A percentile compares a stretch with the other conserved stretches of the same genome.
Conservation (phyloP, 1,140 invertebrate species). For the Bombus waltoni region DNA sequence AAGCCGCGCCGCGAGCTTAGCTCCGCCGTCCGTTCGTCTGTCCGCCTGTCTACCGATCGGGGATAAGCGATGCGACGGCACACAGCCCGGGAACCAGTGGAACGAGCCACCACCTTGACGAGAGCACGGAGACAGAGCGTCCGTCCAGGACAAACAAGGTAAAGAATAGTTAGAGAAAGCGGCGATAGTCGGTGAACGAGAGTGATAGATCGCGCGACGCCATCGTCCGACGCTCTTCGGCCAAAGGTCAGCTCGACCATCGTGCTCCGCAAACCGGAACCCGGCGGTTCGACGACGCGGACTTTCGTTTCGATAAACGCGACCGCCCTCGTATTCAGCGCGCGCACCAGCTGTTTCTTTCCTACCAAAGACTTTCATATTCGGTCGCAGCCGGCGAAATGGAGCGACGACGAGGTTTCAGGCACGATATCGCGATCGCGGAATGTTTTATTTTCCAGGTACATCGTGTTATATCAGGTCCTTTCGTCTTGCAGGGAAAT, state of each 20-base stretch:
- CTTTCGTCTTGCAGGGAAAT: too few species aligned
- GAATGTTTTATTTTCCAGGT: background rate
- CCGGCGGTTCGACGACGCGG: constrained; percentile 49
- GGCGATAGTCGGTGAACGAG: constrained; percentile 60
- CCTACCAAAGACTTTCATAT: constrained; percentile 5
- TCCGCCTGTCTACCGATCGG: constrained; percentile 48
- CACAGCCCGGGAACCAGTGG: constrained; percentile 29
- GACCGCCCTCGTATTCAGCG: background rate
- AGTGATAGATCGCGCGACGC: constrained; percentile 69
- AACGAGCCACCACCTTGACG: constrained; percentile 10
- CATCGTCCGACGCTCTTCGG: constrained; percentile 66
- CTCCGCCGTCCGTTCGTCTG: constrained; percentile 50
- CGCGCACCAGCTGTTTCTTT: background rate
- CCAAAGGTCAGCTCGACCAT: constrained; percentile 54
- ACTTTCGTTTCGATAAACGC: constrained; percentile 58
- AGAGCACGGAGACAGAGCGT: constrained; percentile 16
- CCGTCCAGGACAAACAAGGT: background rate
- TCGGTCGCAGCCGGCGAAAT: background rate
- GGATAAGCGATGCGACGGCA: constrained; percentile 69
- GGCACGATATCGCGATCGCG: background rate
- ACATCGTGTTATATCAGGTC: too few species aligned
- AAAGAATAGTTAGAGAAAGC: constrained; percentile 15
- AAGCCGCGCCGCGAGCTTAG: constrained; percentile 36
- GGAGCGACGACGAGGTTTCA: background rate
- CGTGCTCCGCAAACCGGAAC: constrained; percentile 52